Evolutionary conservation across 2,113 vertebrate genomes (phyloP).

Genomic region (Emberiza fucata): DNA sequence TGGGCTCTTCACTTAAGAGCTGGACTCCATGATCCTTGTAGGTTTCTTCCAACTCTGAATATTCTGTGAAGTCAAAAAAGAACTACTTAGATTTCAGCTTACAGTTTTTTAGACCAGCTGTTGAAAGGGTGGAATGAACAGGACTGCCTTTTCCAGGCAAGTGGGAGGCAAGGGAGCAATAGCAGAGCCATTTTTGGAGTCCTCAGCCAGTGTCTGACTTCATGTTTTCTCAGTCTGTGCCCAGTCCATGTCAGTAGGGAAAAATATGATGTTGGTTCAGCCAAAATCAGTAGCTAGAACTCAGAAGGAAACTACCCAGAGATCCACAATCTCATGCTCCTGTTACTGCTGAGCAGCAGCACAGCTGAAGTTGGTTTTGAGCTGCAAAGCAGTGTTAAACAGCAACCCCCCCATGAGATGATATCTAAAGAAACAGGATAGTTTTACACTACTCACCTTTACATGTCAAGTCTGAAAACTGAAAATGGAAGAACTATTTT

Average conservation of each 20-base stretch:
- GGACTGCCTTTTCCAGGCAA: not conserved
- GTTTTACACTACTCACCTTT: not conserved
- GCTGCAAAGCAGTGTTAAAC: not conserved
- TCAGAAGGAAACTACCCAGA: not conserved
- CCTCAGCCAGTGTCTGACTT: not conserved
- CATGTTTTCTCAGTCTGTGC: not conserved
- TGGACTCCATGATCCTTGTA: not conserved
- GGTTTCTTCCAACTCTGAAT: not conserved
- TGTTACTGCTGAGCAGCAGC: not conserved
- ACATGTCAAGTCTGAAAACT: not conserved
- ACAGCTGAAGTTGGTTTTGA: not conserved
- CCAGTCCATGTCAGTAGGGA: not conserved
- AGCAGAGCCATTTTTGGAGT: not conserved
- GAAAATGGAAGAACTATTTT: not conserved
- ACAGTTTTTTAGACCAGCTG: not conserved
- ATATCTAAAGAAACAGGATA: not conserved
- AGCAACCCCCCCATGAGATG: not conserved
- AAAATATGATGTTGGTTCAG: not conserved
- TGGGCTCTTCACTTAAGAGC: not conserved
- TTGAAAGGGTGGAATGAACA: not conserved
- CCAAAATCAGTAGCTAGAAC: not conserved
- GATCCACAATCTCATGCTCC: not conserved
- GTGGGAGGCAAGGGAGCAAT: not conserved
- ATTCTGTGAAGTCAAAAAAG: not conserved
- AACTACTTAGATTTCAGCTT: not conserved